phyloP scores from a whole-genome alignment of 2,888 invertebrate species.

The Blastobasis lacticolella region DNA sequence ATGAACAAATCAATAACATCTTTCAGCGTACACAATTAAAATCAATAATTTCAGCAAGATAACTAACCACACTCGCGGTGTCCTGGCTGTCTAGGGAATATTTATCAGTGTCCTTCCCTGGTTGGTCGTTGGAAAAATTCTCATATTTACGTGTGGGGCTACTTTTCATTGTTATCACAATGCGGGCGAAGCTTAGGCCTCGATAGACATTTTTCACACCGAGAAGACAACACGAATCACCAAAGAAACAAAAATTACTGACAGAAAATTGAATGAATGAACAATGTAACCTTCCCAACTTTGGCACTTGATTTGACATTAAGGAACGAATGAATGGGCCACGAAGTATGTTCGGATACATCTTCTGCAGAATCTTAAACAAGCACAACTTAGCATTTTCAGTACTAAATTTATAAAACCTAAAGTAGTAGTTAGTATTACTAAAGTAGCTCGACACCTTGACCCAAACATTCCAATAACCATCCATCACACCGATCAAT shows the following conservation, averaged over 20 bases:
- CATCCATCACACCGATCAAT: no score
- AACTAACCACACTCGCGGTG: constrained; percentile 69
- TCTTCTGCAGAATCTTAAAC: neutral
- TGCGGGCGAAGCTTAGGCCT: constrained; percentile 46
- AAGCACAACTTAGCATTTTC: no score
- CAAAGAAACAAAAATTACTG: constrained; percentile 42
- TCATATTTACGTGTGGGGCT: constrained; percentile 70
- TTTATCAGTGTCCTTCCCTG: constrained; percentile 65
- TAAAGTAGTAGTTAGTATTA: no score
- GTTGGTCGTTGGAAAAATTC: constrained; percentile 60
- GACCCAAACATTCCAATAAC: no score
- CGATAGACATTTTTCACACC: constrained; percentile 56
- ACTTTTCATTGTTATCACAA: constrained; percentile 68
- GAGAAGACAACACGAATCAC: constrained; percentile 44
- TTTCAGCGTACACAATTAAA: constrained; percentile 54
- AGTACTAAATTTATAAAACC: no score
- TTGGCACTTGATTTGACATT: neutral
- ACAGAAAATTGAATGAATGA: constrained; percentile 13
- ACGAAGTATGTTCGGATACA: neutral
- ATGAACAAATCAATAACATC: constrained; percentile 54
- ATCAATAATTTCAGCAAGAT: constrained; percentile 58
- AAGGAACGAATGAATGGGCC: neutral
- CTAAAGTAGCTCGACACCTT: no score
- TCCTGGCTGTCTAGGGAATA: constrained; percentile 69
- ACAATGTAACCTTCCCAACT: neutral